Evolutionary conservation across 2,888 invertebrate species (phyloP).

Genomic region (Ochlodes sylvanus): DNA sequence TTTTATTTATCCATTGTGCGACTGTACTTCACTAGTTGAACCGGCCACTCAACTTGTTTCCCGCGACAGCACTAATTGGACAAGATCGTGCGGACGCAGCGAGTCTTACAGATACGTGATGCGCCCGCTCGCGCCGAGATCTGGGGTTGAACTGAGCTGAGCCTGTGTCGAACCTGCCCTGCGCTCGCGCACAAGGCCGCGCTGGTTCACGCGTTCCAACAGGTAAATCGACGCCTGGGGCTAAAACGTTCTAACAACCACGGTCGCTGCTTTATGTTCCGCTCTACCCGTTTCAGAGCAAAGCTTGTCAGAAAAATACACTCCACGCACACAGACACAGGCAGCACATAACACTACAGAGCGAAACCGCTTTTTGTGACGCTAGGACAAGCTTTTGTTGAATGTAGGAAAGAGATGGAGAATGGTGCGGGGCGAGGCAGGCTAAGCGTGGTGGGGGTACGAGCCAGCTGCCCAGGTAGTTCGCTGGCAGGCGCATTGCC

Average conservation of each 20-base stretch:
- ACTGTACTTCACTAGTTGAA: conserved; percentile 72
- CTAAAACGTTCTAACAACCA: conserved; percentile 70
- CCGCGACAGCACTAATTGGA: conserved; percentile 83
- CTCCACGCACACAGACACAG: conserved; percentile 68
- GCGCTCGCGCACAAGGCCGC: conserved; percentile 86
- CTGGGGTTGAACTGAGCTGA: conserved; percentile 84
- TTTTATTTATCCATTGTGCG: conserved; percentile 62
- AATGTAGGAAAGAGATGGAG: conserved; percentile 71
- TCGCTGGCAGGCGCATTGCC: conserved; percentile 73
- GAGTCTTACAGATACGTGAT: conserved; percentile 64
- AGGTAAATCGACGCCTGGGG: conserved; percentile 75
- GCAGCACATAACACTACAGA: conserved; percentile 63
- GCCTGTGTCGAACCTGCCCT: conserved; percentile 77
- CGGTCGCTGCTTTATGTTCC: conserved; percentile 59
- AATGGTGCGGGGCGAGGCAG: conserved; percentile 71
- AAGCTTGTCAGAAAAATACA: conserved; percentile 81
- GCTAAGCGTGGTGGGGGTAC: conserved; percentile 71
- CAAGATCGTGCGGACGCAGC: conserved; percentile 72
- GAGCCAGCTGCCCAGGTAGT: conserved; percentile 83
- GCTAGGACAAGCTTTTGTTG: conserved; percentile 69
- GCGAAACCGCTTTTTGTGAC: conserved; percentile 82
- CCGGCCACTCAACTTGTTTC: conserved; percentile 83
- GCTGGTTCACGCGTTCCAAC: conserved; percentile 86
- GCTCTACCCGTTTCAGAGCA: conserved; percentile 62
- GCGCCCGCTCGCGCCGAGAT: conserved; percentile 76